Percentiles rank a stretch among this genome's conserved stretches.
Evolutionary conservation across 2,113 vertebrate species (phyloP).

Genomic region (rabbit (Oryctolagus cuniculus)): mOryCun1.1 NC_091440.1:27354001-27354500

Average conservation of each 20-base stretch:
- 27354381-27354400: no score
- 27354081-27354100: conserved; percentile 1
- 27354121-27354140: background rate
- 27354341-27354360: no score
- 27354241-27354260: no score
- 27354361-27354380: no score
- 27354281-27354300: no score
- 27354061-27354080: background rate
- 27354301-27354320: no score
- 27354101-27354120: background rate
- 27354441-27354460: background rate
- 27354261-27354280: no score
- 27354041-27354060: background rate
- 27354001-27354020: background rate
- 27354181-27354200: background rate
- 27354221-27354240: no score
- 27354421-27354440: no score
- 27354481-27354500: background rate
- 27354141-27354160: background rate
- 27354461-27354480: background rate
- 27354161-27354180: background rate
- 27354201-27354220: background rate
- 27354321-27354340: no score
- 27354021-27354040: background rate
- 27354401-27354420: no score